Base-by-base conservation (phyloP, 2,113 vertebrate species). In the Pionites leucogaster region DNA sequence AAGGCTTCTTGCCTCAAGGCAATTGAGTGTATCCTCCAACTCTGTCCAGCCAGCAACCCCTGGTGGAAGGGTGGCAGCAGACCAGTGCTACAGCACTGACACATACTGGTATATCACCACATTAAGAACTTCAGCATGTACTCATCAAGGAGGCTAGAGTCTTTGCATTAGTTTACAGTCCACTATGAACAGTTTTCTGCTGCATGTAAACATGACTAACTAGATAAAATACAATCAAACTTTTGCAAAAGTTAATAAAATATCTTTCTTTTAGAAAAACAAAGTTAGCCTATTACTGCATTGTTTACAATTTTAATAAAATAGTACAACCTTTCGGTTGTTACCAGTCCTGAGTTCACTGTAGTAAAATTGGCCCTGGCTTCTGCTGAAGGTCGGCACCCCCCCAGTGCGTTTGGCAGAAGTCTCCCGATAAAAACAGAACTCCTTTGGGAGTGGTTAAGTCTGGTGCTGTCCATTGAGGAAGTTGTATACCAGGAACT, bases 401-500 rank as follows among this genome's bases (percentile, higher is more conserved):
- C 77, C 39, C 76, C 57, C 82, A 13, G 65, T 69, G 89, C 31
- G 15, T 83, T 49, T 78, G 97, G 90, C 50, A 95, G 95, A 82
- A 93, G 92, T 95, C 93, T 96, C 93, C 91, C 78, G 19, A 7
- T 22, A 42, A 42, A 74, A 74, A 47, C 1, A 1, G 55, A 49
- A 70, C 39, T 91, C 55, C 81, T 63, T 28, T 1, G 0, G 69
- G 52, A 92, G 53, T 44, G 10, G 71, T 89, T 95, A 98, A 83
- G 96, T 93, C 93, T 96, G 95, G 84, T 98, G 97, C 76, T 98
- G 98, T 84, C 99, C 98, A 10, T 98, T 99, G 96, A 99, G 98
- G 98, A 99, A 99, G 97, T 99, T 99, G 97, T 99, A 99, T 39
- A 99, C 99, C 97, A 99, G 98, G 98, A 99, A 99, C 97, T 98